These are phyloP conservation scores for Pangasius macronema DNA, from an alignment of 2,797 vertebrate genomes.

Conservation along the genomic window DNA sequence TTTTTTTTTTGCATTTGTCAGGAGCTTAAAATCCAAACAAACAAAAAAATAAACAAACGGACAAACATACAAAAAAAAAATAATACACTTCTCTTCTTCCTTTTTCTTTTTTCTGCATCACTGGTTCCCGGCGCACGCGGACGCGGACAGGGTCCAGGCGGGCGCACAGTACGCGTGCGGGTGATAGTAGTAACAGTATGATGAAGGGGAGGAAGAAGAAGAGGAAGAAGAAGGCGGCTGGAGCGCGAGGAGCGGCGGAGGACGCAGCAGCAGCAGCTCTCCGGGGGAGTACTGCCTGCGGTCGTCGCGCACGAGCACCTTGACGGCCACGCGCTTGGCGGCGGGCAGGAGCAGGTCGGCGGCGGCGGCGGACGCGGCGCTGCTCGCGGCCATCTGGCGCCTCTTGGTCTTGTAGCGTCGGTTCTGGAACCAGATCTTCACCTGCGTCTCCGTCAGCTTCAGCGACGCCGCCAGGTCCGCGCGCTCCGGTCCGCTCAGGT, in stretches of 20 bases:
- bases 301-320: constrained; percentile 95
- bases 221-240: constrained; percentile 71
- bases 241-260: constrained; percentile 80
- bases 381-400: constrained; percentile 92
- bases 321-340: constrained; percentile 97
- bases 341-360: constrained; percentile 68
- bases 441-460: constrained; percentile 97
- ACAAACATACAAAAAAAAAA: not conserved
- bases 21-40: constrained; percentile 20
- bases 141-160: constrained; percentile 92
- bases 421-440: constrained; percentile 99
- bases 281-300: constrained; percentile 96
- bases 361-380: constrained; percentile 32
- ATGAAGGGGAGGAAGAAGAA: constrained; percentile 21
- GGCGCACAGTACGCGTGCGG: constrained; percentile 96
- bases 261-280: constrained; percentile 83
- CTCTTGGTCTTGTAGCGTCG: constrained; percentile 98
- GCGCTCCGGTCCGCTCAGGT: constrained; percentile 94
- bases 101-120: constrained; percentile 56
- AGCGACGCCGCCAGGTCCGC: constrained; percentile 96
- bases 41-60: not conserved
- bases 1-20: not conserved
- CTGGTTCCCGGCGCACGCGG: constrained; percentile 82
- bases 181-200: constrained; percentile 81
- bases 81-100: not conserved